Conservation (phyloP, 2,797 vertebrate species). For the Sebastes taczanowskii region DNA sequence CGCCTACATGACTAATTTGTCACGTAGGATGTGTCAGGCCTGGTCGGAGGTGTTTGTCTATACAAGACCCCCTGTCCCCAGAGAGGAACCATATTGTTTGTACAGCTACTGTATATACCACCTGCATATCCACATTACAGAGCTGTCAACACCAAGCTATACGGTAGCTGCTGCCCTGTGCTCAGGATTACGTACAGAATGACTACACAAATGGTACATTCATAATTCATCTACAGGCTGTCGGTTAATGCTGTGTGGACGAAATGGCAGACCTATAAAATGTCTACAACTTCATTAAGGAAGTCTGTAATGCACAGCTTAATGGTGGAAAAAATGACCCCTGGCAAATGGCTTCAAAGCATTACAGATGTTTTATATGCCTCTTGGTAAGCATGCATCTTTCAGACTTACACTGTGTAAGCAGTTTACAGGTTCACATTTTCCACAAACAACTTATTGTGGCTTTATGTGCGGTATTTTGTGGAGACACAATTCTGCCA, state of each 20-base stretch:
- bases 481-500: constrained; percentile 6
- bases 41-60: constrained; percentile 32
- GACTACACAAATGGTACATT: constrained; percentile 16
- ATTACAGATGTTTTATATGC: constrained; percentile 22
- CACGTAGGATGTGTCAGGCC: constrained; percentile 45
- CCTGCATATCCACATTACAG: constrained; percentile 22
- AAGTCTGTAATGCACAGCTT: constrained; percentile 17
- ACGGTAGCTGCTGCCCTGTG: not conserved
- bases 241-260: constrained; percentile 1
- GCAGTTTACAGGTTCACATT: constrained; percentile 21
- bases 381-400: constrained; percentile 14
- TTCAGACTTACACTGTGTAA: not conserved
- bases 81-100: constrained; percentile 52
- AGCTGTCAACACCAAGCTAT: constrained; percentile 15
- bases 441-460: constrained; percentile 24
- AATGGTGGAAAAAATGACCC: constrained; percentile 25
- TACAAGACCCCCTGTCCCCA: not conserved
- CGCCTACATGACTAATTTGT: constrained; percentile 28
- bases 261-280: constrained; percentile 8
- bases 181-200: not conserved
- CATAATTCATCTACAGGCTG: constrained; percentile 28
- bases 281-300: constrained; percentile 8
- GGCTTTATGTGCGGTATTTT: not conserved
- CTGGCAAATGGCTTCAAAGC: constrained; percentile 19
- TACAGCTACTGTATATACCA: constrained; percentile 7